Evolutionary conservation across 2,888 invertebrate genomes (phyloP).

Genomic region (Oligia latruncula): DNA sequence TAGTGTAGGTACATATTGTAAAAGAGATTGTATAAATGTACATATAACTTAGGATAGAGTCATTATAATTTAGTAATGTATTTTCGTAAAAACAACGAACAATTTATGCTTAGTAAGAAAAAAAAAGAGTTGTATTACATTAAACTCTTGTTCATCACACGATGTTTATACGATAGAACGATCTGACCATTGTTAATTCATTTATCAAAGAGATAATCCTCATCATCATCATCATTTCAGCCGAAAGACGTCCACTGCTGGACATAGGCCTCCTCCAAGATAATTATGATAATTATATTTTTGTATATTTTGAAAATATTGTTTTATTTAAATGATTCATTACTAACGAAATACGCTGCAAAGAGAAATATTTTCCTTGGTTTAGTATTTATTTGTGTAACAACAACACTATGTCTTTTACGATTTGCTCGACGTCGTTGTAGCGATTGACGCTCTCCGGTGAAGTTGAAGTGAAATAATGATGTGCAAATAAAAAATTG

Average conservation of each 20-base stretch:
- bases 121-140: neutral
- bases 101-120: neutral
- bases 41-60: neutral
- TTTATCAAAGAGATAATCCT: neutral
- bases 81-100: slow-evolving; percentile 16
- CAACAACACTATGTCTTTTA: neutral
- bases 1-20: slow-evolving; percentile 36
- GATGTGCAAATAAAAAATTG: neutral
- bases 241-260: neutral
- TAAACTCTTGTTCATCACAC: neutral
- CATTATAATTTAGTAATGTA: neutral
- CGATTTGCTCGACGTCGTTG: too few relatives aligned
- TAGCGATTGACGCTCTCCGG: neutral
- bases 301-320: slow-evolving; percentile 28
- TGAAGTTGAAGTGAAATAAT: neutral
- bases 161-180: neutral
- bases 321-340: slow-evolving; percentile 18
- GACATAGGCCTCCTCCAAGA: neutral
- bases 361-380: neutral
- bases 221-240: neutral
- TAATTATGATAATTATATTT: slow-evolving; percentile 33
- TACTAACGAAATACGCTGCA: neutral
- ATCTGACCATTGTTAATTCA: slow-evolving; percentile 6
- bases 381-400: neutral
- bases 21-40: neutral